Evolutionary conservation across 2,113 vertebrate species (phyloP).

Genomic region (Ramphastos sulfuratus): DNA sequence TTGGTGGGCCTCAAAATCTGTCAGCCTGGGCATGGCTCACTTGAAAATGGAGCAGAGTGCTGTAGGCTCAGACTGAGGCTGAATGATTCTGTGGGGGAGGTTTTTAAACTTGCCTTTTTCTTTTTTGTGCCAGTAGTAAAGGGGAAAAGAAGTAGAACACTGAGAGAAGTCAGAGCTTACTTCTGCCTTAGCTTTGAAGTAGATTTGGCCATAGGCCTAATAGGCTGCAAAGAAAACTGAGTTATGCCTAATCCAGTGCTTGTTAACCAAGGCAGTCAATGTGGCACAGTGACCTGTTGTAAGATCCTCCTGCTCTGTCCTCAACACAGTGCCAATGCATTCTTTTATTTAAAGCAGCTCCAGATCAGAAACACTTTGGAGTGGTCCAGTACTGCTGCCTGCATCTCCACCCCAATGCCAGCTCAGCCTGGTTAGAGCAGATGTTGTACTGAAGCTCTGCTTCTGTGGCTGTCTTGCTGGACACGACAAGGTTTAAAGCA

Average conservation of each 20-base stretch:
- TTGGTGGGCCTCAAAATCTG: not conserved
- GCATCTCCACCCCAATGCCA: not conserved
- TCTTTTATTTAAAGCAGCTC: not conserved
- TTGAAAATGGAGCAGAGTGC: not conserved
- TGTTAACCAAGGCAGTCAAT: not conserved
- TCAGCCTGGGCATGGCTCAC: not conserved
- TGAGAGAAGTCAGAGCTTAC: not conserved
- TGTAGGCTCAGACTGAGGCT: not conserved
- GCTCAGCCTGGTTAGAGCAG: not conserved
- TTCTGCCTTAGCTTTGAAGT: not conserved
- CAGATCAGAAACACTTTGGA: not conserved
- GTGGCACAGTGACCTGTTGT: not conserved
- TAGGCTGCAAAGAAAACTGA: not conserved
- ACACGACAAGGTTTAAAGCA: slow-evolving; percentile 57
- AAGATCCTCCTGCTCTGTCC: not conserved
- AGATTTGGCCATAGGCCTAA: not conserved
- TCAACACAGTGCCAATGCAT: not conserved
- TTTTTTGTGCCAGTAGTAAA: not conserved
- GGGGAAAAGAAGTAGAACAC: not conserved
- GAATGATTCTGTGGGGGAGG: not conserved
- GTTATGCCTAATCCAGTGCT: not conserved
- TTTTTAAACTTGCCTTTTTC: not conserved
- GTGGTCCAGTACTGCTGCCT: not conserved
- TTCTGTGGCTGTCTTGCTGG: slow-evolving; percentile 49
- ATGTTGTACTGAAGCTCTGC: not conserved